These are phyloP conservation scores for Limnothrissa miodon DNA, from an alignment of 2,113 vertebrate genomes.

Conservation along the genomic window DNA sequence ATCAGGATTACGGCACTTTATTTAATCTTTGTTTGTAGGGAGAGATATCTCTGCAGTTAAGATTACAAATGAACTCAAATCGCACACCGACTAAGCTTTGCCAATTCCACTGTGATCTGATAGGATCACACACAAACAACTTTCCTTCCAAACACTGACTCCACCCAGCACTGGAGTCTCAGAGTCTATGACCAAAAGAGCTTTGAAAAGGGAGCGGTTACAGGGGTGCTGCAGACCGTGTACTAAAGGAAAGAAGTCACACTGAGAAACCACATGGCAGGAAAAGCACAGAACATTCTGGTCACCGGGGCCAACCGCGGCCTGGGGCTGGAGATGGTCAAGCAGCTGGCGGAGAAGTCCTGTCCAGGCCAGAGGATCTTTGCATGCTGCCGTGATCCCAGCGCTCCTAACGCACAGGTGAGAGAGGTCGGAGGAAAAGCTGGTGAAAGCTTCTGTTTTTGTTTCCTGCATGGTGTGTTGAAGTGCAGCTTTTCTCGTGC, in stretches of 20 bases:
- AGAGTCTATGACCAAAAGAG: not conserved
- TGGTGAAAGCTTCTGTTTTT: not conserved
- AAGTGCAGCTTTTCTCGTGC: not conserved
- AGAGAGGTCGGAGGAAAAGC: constrained; percentile 10
- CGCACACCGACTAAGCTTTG: not conserved
- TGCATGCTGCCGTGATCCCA: constrained; percentile 53
- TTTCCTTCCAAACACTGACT: not conserved
- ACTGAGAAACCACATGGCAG: constrained; percentile 32
- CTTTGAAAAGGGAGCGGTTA: not conserved
- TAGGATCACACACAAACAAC: not conserved
- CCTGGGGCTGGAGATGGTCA: constrained; percentile 57
- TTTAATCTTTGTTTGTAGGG: too few species aligned
- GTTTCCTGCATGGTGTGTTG: not conserved
- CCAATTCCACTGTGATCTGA: not conserved
- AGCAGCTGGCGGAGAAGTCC: constrained; percentile 38
- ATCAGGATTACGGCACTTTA: too few species aligned
- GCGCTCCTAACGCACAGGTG: constrained; percentile 51
- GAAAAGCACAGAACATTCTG: constrained; percentile 41
- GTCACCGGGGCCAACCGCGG: constrained; percentile 60
- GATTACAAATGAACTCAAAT: not conserved
- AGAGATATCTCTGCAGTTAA: not conserved
- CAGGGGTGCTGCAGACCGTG: not conserved
- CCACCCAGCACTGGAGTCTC: not conserved
- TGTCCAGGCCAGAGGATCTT: constrained; percentile 37
- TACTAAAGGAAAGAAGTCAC: not conserved